These are phyloP conservation scores for Chelonus insularis DNA, from an alignment of 1,140 invertebrate species.

Conservation along the genomic window DNA sequence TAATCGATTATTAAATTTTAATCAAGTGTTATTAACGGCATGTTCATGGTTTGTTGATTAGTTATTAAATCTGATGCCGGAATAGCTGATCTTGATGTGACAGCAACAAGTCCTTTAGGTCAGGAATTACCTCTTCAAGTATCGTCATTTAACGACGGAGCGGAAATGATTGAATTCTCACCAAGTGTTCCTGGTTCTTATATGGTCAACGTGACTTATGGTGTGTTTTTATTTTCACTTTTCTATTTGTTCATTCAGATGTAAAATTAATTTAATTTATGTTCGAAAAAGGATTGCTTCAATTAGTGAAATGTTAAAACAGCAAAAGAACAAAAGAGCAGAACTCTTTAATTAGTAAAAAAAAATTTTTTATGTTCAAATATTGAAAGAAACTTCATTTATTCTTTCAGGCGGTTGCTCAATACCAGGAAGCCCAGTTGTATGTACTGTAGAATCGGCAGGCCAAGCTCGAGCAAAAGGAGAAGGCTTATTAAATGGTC, in stretches of 20 bases:
- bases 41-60: no score
- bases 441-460: constrained; percentile 67
- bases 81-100: constrained; percentile 85
- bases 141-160: constrained; percentile 72
- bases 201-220: constrained; percentile 85
- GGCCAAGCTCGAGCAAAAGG: constrained; percentile 67
- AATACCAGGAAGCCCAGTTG: constrained; percentile 56
- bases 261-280: not conserved
- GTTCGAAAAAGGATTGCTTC: no score
- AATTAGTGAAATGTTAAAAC: no score
- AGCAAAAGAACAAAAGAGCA: no score
- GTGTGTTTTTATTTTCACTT: constrained; percentile 66
- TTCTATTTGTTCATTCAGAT: not conserved
- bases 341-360: no score
- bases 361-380: no score
- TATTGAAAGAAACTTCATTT: no score
- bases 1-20: constrained; percentile 13
- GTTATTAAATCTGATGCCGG: constrained; percentile 87
- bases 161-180: constrained; percentile 79
- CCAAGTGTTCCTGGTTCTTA: constrained; percentile 89
- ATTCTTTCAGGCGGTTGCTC: constrained; percentile 59
- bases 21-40: no score
- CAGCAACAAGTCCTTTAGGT: constrained; percentile 86
- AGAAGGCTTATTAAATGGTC: constrained; percentile 65
- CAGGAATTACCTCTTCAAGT: constrained; percentile 83